phyloP scores from a whole-genome alignment of 2,797 vertebrate species.

The Parauchenoglanis ngamensis region DNA sequence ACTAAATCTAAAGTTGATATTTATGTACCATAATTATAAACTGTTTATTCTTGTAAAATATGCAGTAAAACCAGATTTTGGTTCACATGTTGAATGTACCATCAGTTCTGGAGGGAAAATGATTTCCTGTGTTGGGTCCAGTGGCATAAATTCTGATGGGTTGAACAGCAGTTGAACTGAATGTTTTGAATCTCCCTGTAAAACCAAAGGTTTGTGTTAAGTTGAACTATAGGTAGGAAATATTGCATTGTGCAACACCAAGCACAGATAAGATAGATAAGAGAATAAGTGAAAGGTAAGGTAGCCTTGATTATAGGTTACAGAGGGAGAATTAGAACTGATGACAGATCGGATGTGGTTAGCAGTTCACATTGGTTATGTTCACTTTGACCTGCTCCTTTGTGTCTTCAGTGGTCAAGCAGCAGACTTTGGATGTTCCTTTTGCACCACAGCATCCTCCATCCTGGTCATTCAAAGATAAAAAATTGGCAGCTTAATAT shows the following conservation, averaged over 20 bases:
- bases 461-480: constrained; percentile 66
- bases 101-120: constrained; percentile 94
- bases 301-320: neutral
- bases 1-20: neutral
- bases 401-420: constrained; percentile 63
- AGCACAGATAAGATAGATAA: neutral
- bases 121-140: constrained; percentile 91
- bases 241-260: neutral
- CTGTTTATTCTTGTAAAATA: neutral
- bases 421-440: constrained; percentile 76
- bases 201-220: constrained; percentile 2
- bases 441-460: constrained; percentile 77
- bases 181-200: constrained; percentile 47
- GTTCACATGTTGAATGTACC: constrained; percentile 67
- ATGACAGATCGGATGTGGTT: neutral
- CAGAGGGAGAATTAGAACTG: neutral
- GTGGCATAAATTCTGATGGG: constrained; percentile 80
- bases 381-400: constrained; percentile 45
- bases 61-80: neutral
- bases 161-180: constrained; percentile 72
- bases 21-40: neutral
- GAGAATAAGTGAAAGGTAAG: neutral
- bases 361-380: neutral
- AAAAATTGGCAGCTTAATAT: neutral
- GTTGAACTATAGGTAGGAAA: neutral